These are phyloP conservation scores for Steinernema khuongi DNA, from an alignment of 1,140 invertebrate genomes.

Conservation along the genomic window DNA sequence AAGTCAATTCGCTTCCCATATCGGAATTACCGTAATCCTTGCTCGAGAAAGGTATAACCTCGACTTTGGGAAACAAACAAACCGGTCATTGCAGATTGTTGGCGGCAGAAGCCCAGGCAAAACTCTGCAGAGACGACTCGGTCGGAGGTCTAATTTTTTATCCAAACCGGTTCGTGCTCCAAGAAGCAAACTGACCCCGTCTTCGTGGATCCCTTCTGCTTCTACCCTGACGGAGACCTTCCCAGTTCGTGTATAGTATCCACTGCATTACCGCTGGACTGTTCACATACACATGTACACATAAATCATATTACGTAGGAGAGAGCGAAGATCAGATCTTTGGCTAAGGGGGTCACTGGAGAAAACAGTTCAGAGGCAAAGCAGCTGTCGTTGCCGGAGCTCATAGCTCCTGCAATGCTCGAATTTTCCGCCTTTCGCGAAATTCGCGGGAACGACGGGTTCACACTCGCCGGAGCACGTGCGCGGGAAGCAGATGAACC, in stretches of 20 bases:
- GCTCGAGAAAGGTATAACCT: conserved; percentile 60
- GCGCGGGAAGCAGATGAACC: conserved; percentile 56
- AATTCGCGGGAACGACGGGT: conserved; percentile 48
- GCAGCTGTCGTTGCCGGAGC: background rate
- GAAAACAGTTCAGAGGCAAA: background rate
- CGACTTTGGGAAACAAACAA: background rate
- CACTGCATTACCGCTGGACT: background rate
- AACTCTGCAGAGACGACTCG: conserved; percentile 61
- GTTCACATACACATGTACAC: background rate
- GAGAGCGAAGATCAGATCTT: conserved; percentile 3
- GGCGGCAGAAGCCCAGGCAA: conserved; percentile 59
- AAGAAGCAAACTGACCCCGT: background rate
- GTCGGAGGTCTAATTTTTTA: conserved; percentile 61
- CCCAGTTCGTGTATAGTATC: no score
- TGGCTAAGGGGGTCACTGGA: background rate
- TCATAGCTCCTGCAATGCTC: conserved; percentile 53
- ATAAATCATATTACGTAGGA: background rate
- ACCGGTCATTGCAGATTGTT: conserved; percentile 57
- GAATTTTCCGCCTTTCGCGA: conserved; percentile 48
- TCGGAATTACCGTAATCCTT: conserved; percentile 61
- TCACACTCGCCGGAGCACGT: conserved; percentile 57
- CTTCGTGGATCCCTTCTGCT: background rate
- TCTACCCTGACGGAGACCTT: background rate
- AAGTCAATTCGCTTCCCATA: conserved; percentile 58
- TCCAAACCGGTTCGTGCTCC: conserved; percentile 58